Base-by-base conservation (phyloP, 2,888 invertebrate genomes). In the Drosophila anomalata region DNA sequence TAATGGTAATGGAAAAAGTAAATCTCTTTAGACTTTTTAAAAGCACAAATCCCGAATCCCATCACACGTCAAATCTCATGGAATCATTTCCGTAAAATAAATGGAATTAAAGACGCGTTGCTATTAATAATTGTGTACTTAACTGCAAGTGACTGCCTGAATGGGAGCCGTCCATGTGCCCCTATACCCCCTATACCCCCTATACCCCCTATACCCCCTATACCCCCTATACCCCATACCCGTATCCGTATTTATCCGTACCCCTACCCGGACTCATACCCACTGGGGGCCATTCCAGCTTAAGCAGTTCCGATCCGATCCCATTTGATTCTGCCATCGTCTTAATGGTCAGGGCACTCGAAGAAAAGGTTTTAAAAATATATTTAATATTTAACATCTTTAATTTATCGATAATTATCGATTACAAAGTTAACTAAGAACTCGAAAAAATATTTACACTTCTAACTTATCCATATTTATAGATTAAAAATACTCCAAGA, bases 221-320 rank as follows among this genome's bases (percentile, higher is more conserved):
- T 26, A 8, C 26, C 0, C 26, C 26, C 14, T 14, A 14, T 14
- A 14, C 14, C 26, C 26, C 6, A 5, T 29, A 53, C 39, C 26
- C 20, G 17, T 14, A 42, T 51, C 41, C 31, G 31, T 33, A 12
- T 33, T 36, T 29, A 29, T 26, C 6, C 26, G 7, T 26, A 26
- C 26, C 26, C 26, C 17, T 22, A 22, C 22, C 8, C 7, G 29
- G 29, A 29, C 29, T n/a, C 36, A 36, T n/a, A n/a, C 36, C 48
- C 63, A 12, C 53, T 52, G 67, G 68, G 78, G 87, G 81, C 78
- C 81, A 81, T 69, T 78, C 69, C 78, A 84, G 84, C 81, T 81
- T 81, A 78, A 84, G 69, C 73, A 76, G 63, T 74, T 84, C 81
- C 76, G 85, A 62, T 62, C 55, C 55, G 22, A 44, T 44, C 22